These are phyloP conservation scores for Brachionus koreanus DNA, from an alignment of 1,140 invertebrate species.

Conservation along the genomic window DNA sequence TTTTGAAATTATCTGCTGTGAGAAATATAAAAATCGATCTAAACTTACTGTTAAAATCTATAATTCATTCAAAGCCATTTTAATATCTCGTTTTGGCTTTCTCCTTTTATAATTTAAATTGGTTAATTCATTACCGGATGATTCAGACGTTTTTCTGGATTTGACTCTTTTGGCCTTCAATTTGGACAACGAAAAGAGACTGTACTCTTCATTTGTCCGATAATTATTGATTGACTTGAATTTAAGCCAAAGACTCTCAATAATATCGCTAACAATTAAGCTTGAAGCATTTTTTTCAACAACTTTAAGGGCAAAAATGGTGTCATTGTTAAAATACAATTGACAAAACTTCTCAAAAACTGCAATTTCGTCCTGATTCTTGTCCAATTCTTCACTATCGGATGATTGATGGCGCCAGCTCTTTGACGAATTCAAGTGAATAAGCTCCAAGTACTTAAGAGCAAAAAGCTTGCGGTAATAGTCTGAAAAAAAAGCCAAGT, in stretches of 20 bases:
- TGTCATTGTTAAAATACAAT: slow-evolving; percentile 32
- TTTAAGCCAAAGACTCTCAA: slow-evolving; percentile 20
- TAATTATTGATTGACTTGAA: slow-evolving; percentile 28
- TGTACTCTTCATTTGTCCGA: neutral
- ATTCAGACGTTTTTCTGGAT: neutral
- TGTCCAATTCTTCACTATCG: neutral
- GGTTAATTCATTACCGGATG: slow-evolving; percentile 11
- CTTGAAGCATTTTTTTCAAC: slow-evolving; percentile 38
- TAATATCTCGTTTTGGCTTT: neutral
- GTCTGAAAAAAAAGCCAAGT: neutral
- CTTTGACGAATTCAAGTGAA: neutral
- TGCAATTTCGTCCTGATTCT: neutral
- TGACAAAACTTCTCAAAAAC: slow-evolving; percentile 40
- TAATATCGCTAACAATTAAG: slow-evolving; percentile 20
- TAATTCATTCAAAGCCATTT: neutral
- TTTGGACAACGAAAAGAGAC: neutral
- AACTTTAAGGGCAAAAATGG: slow-evolving; percentile 11
- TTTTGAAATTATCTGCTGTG: neutral
- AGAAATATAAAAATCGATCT: neutral
- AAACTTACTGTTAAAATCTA: neutral
- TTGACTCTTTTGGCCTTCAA: neutral
- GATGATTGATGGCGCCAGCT: neutral
- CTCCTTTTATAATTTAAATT: neutral
- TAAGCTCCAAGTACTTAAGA: slow-evolving; percentile 27
- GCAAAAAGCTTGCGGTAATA: neutral